Evolutionary conservation across 2,888 invertebrate species (phyloP).

Genomic region (Andricus curvator): DNA sequence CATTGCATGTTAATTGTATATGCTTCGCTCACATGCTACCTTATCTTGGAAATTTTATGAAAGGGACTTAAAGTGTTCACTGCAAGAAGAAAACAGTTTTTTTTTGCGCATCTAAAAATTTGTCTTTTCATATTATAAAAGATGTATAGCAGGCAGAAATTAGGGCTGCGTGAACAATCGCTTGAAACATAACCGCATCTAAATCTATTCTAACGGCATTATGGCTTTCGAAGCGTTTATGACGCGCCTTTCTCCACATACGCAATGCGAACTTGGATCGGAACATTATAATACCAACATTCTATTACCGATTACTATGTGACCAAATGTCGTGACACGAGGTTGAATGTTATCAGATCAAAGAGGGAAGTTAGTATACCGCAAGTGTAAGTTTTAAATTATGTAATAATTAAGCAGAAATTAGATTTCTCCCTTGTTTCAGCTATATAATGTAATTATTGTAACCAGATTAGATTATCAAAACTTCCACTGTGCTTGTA

Average conservation of each 20-base stretch:
- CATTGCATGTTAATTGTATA: slow-evolving; percentile 22
- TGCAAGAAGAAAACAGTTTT: neutral
- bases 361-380: slow-evolving; percentile 15
- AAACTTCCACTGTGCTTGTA: no score
- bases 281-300: slow-evolving; percentile 37
- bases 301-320: slow-evolving; percentile 40
- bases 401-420: neutral
- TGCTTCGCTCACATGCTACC: slow-evolving; percentile 7
- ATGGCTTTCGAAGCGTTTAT: slow-evolving; percentile 30
- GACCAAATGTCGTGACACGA: slow-evolving; percentile 30
- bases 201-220: slow-evolving; percentile 31
- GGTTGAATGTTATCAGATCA: slow-evolving; percentile 11
- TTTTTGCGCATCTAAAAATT: neutral
- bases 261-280: slow-evolving; percentile 27
- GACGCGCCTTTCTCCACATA: slow-evolving; percentile 33
- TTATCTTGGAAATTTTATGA: neutral
- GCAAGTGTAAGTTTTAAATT: slow-evolving; percentile 12
- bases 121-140: neutral
- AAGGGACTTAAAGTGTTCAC: neutral
- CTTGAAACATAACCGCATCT: slow-evolving; percentile 24
- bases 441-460: no score
- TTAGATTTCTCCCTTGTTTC: neutral
- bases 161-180: slow-evolving; percentile 31
- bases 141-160: neutral
- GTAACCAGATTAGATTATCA: no score